Evolutionary conservation across 2,888 invertebrate species (phyloP).

Genomic region (Mantis religiosa): DNA sequence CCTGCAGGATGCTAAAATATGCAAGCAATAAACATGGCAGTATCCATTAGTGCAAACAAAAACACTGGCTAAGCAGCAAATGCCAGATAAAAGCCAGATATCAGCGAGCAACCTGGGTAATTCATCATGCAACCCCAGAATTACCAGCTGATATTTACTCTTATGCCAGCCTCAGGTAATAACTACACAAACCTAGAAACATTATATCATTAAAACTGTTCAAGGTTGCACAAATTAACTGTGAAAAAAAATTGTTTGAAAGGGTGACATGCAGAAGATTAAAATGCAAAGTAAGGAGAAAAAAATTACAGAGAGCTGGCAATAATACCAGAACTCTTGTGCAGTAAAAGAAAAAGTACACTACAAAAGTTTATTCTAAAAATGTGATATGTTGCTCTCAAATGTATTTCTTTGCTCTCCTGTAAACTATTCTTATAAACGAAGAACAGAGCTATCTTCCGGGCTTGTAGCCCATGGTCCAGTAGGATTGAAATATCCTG

Average conservation of each 20-base stretch:
- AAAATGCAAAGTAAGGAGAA: background rate
- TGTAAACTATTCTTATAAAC: no score
- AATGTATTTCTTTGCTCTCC: no score
- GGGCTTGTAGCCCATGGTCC: no score
- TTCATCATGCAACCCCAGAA: conserved; percentile 70
- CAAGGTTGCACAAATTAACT: background rate
- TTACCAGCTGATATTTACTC: conserved; percentile 99
- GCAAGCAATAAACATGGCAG: background rate
- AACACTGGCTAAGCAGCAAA: background rate
- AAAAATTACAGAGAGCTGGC: background rate
- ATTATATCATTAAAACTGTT: background rate
- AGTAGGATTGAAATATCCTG: no score
- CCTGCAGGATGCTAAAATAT: background rate
- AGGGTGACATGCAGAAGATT: background rate
- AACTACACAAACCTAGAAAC: background rate
- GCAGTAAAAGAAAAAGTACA: no score
- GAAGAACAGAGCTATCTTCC: no score
- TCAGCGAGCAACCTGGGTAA: conserved; percentile 82
- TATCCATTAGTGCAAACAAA: background rate
- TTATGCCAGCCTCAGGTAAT: conserved; percentile 37
- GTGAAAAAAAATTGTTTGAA: background rate
- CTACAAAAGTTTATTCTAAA: no score
- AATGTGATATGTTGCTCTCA: no score
- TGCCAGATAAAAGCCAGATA: conserved; percentile 53
- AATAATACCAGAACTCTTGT: no score